Base-by-base conservation (phyloP, 2,888 invertebrate genomes). In the Eueremaeus valkanovi region DNA sequence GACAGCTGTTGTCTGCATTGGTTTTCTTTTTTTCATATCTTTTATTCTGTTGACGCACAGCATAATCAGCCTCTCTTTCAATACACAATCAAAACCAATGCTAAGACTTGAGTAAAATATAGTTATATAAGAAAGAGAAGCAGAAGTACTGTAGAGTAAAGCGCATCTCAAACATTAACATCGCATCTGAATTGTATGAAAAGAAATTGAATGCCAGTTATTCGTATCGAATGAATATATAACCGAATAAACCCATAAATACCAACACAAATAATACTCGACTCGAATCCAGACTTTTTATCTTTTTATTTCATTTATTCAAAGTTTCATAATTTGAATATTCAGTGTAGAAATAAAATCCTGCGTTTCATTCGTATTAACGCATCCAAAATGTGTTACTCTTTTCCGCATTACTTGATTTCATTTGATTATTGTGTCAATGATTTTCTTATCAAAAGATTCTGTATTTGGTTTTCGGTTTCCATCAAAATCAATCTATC, bases 21-120 rank as follows among this genome's bases (percentile, higher is more conserved):
- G 70, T 42, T 70, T 70, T 70, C 13, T 45, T 66, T 66, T 29
- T 66, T 66, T 66, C 70, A 70, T 42, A 70, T 29, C 16, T 70
- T 42, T 70, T 11, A 70, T 70, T 42, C 27, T 70, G 70, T 70
- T 40, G 36, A 66, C 24, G 40, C 36, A 66, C 21, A 66, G 66
- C 66, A 66, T 66, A 66, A 66, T 66, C 66, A 66, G 66, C 31
- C n/a, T n/a, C n/a, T 66, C 66, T 70, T 70, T 70, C 42, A 70
- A 45, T 70, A 40, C 42, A 70, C 40, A 70, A 70, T 70, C 40
- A 70, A 70, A 70, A 42, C 42, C 21, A 70, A 70, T 42, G 27
- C 70, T 40, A 70, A 70, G n/a, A 36, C 45, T 58, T 45, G 45
- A 29, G 29, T 58, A 13, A 58, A 31, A 58, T 58, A 58, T 29